Conservation (phyloP, 2,113 vertebrate species). For the Protobothrops flavoviridis region DNA sequence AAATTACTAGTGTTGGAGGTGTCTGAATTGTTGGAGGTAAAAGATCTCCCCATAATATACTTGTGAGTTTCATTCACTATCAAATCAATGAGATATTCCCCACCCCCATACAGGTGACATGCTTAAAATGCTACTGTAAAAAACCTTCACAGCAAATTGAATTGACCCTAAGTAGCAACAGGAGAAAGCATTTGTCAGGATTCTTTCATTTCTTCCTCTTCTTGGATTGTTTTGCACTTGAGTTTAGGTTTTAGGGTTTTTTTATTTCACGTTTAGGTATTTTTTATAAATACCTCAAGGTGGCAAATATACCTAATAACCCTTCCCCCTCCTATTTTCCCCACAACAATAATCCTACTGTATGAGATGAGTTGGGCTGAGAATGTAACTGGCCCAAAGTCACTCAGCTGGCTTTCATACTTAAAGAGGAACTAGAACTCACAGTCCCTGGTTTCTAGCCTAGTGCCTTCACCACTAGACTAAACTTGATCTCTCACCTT, state of each 20-base stretch:
- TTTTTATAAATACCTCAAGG: background rate
- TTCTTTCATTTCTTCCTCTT: background rate
- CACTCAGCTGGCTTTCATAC: background rate
- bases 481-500: background rate
- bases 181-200: background rate
- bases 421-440: background rate
- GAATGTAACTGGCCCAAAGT: background rate
- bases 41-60: background rate
- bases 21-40: background rate
- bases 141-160: background rate
- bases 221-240: background rate
- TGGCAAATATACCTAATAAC: background rate
- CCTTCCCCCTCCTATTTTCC: background rate
- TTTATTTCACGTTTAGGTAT: background rate
- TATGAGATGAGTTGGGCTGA: background rate
- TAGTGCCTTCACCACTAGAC: background rate
- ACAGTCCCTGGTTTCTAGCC: background rate
- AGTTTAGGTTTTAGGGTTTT: background rate
- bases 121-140: background rate
- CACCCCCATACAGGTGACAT: background rate
- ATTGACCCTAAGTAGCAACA: background rate
- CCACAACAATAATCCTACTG: background rate
- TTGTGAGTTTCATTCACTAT: background rate
- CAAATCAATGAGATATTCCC: background rate
- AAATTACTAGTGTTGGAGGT: background rate